phyloP scores from a whole-genome alignment of 1,140 invertebrate genomes.

The Homarus americanus region DNA sequence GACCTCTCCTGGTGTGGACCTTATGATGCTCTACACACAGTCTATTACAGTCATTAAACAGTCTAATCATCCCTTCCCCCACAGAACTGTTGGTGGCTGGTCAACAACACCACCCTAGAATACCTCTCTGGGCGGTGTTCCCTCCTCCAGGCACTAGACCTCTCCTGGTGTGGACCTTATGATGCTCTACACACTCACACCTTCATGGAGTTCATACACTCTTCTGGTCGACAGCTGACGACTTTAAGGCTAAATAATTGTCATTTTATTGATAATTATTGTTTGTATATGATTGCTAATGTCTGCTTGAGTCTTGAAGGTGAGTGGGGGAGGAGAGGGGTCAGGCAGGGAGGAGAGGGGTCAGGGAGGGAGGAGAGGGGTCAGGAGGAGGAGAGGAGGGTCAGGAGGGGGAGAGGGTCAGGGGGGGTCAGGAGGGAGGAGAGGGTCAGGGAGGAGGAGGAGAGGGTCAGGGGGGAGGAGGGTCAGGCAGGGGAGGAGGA shows the following conservation, averaged over 20 bases:
- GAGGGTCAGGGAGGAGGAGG: too few species aligned
- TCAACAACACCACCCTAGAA: slow-evolving; percentile 56
- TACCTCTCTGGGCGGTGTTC: slow-evolving; percentile 39
- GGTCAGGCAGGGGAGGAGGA: too few species aligned
- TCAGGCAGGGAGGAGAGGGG: too few species aligned
- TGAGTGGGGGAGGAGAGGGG: too few species aligned
- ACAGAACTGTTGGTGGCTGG: slow-evolving; percentile 72
- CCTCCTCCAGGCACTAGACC: slow-evolving; percentile 63
- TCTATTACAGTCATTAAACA: too few species aligned
- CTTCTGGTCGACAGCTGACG: slow-evolving; percentile 62
- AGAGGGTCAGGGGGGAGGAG: too few species aligned
- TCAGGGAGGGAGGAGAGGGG: too few species aligned
- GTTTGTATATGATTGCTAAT: slow-evolving; percentile 74
- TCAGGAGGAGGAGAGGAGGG: too few species aligned
- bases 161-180: slow-evolving; percentile 74
- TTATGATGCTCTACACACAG: slow-evolving; percentile 67
- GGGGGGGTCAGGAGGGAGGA: too few species aligned
- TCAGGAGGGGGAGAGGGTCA: too few species aligned
- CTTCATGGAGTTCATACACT: slow-evolving; percentile 74
- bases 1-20: slow-evolving; percentile 74
- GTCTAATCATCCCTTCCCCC: too few species aligned
- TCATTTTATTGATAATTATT: slow-evolving; percentile 74
- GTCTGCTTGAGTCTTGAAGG: slow-evolving; percentile 67
- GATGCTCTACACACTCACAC: slow-evolving; percentile 66
- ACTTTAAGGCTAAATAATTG: slow-evolving; percentile 69